Base-by-base conservation (phyloP, 2,797 vertebrate genomes). In the Echiichthys vipera region DNA sequence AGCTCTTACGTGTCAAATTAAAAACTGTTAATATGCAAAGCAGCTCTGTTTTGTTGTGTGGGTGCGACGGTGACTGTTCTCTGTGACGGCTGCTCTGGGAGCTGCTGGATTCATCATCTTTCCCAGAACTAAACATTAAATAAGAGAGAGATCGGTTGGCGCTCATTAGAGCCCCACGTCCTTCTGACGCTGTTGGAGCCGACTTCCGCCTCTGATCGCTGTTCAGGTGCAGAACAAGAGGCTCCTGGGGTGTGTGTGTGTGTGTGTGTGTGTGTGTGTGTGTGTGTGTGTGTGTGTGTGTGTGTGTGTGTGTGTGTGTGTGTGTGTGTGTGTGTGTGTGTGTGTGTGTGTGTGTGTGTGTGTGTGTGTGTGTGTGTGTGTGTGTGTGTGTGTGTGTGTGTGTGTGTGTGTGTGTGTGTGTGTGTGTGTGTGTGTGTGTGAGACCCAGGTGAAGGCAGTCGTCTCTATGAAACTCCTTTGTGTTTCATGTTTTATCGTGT, bases 11-110 rank as follows among this genome's bases (percentile, higher is more conserved):
- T 30, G 47, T 63, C 69, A 68, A 67, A 74, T 84, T 66, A 83
- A 64, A 80, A 83, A 68, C 37, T 22, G 70, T 65, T 80, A 80
- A 80, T 84, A 81, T 85, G 69, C 77, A 79, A 75, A 86, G 74
- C 62, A 18, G 39, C 70, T 46, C 73, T 77, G 64, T 77, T 76
- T 81, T 55, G 65, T 71, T 46, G 9, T 42, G 55, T n/a, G n/a
- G n/a, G n/a, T n/a, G n/a, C n/a, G n/a, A n/a, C n/a, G n/a, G n/a
- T n/a, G n/a, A n/a, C n/a, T n/a, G n/a, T n/a, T n/a, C n/a, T n/a
- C n/a, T n/a, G n/a, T n/a, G n/a, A n/a, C n/a, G 37, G 25, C n/a
- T 30, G 27, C 34, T 47, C 20, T 36, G 53, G 59, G 57, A 34
- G n/a, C 51, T 39, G 50, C 49, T 51, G 55, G 65, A 56, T 64